Evolutionary conservation across 1,140 invertebrate species (phyloP), one percentile per base, ranked within the genome.

Genomic region (Bombus sylvicola): DNA sequence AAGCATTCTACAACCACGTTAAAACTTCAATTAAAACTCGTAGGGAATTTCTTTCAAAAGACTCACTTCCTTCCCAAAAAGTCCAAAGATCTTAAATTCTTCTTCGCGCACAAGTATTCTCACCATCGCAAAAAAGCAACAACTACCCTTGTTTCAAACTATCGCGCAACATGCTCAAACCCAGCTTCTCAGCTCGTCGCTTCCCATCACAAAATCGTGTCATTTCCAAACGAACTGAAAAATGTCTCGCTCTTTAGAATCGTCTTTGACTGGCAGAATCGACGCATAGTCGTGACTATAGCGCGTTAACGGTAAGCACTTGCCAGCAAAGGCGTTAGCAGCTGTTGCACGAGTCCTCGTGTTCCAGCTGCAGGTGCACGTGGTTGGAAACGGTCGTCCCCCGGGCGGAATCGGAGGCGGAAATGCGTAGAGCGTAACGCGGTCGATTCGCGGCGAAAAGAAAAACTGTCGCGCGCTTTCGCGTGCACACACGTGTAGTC

Each of bases 401-500:
- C 6, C 5, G 53, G 69, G 22, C 69, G 69, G 69, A 78, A 80
- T 31, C 77, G 68, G 34, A 37, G 22, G 59, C 84, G 84, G 84
- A 85, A 80, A 85, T 39, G 73, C 37, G 39, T 28, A 6, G 18
- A 53, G 13, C 22, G 47, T 9, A 25, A 18, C 31, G 34, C 28
- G 37, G 39, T 37, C n/a, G 41, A 3, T 34, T n/a, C 43, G 4
- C 9, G 22, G 43, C 47, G 34, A 59, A 47, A 68, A 37, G 43
- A 73, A 81, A 87, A 88, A 83, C 57, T 69, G 76, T 90, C 74
- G 53, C 79, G 79, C n/a, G 84, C 84, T 86, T 86, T 81, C 81
- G 75, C 81, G 88, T 73, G 43, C 22, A 12, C 59, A 18, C 53
- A 68, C 6, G 34, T 28, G 25, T 22, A n/a, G 39, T 41, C 73